phyloP scores from a whole-genome alignment of 2,113 vertebrate genomes.

The Bubalus kerabau region DNA sequence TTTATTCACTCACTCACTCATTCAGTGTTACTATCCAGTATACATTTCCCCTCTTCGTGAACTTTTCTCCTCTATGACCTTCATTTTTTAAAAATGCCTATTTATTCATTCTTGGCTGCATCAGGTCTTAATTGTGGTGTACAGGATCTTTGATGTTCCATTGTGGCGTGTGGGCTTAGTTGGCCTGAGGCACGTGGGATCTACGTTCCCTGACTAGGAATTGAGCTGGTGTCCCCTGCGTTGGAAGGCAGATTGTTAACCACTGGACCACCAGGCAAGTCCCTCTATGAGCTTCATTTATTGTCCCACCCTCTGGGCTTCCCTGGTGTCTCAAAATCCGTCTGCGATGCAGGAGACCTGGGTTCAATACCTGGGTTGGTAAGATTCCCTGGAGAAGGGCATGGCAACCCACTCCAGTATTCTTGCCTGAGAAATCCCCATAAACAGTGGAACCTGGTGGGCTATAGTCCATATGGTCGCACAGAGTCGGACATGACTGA shows the following conservation, averaged over 20 bases:
- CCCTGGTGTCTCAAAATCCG: background rate
- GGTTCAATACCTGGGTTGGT: background rate
- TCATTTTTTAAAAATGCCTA: background rate
- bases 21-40: background rate
- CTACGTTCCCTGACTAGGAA: background rate
- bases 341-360: background rate
- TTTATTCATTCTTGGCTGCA: background rate
- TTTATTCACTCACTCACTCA: background rate
- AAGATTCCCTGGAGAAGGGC: background rate
- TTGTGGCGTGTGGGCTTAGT: background rate
- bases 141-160: background rate
- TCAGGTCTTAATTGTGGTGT: background rate
- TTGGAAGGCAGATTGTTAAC: background rate
- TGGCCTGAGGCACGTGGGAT: background rate
- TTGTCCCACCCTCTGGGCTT: background rate
- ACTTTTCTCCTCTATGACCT: background rate
- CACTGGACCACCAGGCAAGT: background rate
- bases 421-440: background rate
- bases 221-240: background rate
- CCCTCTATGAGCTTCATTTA: background rate
- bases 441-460: background rate
- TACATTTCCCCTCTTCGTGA: background rate
- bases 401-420: background rate
- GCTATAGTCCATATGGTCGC: background rate
- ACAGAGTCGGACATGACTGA: background rate